A percentile compares a stretch with the other conserved stretches of the same genome.
These are phyloP conservation scores for Sabatieria punctata DNA, from an alignment of 2,888 invertebrate species.

Conservation along the genomic window DNA sequence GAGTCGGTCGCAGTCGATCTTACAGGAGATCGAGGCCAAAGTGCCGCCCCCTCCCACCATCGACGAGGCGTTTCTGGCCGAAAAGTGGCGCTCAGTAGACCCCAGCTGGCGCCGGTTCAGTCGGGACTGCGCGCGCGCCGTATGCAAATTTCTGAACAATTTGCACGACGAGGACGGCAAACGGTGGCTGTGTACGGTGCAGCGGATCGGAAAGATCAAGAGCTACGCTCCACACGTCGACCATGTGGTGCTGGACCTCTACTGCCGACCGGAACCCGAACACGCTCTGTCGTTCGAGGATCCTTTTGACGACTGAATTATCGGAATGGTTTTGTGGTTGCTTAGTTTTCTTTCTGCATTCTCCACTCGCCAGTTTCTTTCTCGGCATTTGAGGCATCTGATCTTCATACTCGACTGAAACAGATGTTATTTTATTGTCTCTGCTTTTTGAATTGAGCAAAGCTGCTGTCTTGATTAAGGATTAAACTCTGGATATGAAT, in stretches of 20 bases:
- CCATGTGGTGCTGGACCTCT: conserved; percentile 39
- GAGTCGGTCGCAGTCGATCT: conserved; percentile 18
- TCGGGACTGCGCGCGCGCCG: conserved; percentile 19
- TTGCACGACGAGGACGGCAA: conserved; percentile 20
- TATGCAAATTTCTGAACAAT: conserved; percentile 27
- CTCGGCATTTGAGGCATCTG: too few species aligned
- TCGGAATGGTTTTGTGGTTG: too few species aligned
- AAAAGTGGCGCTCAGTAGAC: conserved; percentile 9
- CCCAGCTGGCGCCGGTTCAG: conserved; percentile 35
- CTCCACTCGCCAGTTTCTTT: too few species aligned
- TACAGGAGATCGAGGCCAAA: conserved; percentile 17
- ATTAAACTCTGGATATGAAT: too few species aligned
- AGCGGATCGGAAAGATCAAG: conserved; percentile 39
- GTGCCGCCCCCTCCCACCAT: neutral
- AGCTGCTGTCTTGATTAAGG: too few species aligned
- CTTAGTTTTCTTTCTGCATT: too few species aligned
- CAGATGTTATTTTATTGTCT: too few species aligned
- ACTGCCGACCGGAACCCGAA: conserved; percentile 29
- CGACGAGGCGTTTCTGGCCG: neutral
- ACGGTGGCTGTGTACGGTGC: conserved; percentile 8
- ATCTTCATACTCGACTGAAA: too few species aligned
- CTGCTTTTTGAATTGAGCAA: too few species aligned
- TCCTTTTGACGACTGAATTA: too few species aligned
- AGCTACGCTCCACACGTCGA: conserved; percentile 42
- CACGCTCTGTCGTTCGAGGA: too few species aligned